Evolutionary conservation across 2,113 vertebrate species (phyloP).

Genomic region (Ibidorhyncha struthersii): DNA sequence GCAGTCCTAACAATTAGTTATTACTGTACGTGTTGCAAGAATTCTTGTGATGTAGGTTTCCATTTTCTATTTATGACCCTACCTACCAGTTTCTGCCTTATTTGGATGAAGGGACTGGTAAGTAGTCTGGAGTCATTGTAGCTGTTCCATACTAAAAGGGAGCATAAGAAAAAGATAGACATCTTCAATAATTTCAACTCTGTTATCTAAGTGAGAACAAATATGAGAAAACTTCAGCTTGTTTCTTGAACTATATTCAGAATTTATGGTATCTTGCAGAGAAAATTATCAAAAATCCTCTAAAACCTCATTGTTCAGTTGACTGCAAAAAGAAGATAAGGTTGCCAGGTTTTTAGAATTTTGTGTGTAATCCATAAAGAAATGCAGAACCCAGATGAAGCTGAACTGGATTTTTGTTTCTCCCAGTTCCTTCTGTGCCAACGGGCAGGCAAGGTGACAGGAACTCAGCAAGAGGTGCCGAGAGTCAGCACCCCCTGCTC

Average conservation of each 20-base stretch:
- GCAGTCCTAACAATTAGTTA: neutral
- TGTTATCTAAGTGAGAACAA: neutral
- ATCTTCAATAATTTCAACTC: neutral
- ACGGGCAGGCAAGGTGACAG: neutral
- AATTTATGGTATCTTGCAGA: neutral
- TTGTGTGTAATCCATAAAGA: neutral
- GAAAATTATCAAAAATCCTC: neutral
- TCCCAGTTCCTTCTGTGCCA: neutral
- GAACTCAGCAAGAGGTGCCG: neutral
- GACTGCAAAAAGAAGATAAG: neutral
- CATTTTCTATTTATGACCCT: neutral
- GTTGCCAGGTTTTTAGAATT: neutral
- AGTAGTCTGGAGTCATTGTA: neutral
- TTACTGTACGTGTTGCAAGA: neutral
- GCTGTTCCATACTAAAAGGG: neutral
- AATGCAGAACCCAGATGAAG: neutral
- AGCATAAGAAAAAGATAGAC: neutral
- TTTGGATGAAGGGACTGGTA: neutral
- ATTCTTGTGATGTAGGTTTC: neutral
- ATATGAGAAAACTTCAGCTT: neutral
- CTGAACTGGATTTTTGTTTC: neutral
- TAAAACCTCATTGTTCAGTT: neutral
- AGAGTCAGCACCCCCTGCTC: neutral
- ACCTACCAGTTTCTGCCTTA: neutral
- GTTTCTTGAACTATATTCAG: neutral